phyloP scores from a whole-genome alignment of 1,140 invertebrate genomes.

The Nephila pilipes region DNA sequence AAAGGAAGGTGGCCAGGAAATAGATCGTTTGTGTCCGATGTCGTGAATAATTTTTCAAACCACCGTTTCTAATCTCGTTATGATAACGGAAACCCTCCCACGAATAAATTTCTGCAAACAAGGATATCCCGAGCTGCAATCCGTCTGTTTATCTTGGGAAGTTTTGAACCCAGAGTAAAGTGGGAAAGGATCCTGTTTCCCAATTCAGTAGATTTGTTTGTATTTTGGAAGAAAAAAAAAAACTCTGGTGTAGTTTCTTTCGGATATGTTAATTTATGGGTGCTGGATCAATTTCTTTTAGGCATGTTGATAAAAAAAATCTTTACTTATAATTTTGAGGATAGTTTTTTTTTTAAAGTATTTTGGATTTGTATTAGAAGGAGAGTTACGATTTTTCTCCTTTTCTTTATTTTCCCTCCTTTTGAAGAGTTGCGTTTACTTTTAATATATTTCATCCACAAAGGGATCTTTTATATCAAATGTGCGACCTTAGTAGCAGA shows the following conservation, averaged over 20 bases:
- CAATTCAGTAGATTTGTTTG: not conserved
- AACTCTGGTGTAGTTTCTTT: not conserved
- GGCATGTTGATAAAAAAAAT: not conserved
- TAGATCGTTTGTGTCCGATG: not conserved
- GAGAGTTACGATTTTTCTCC: too few relatives aligned
- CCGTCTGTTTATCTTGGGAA: slow-evolving; percentile 5
- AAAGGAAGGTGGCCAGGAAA: not conserved
- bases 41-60: slow-evolving; percentile 22
- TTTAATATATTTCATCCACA: too few relatives aligned
- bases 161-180: not conserved
- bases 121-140: not conserved
- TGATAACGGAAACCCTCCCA: not conserved
- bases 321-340: too few relatives aligned
- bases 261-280: not conserved
- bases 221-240: not conserved
- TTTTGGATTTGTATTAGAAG: too few relatives aligned
- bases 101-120: slow-evolving; percentile 1
- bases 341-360: too few relatives aligned
- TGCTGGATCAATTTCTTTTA: not conserved
- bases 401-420: too few relatives aligned
- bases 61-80: slow-evolving; percentile 23
- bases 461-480: too few relatives aligned
- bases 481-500: too few relatives aligned
- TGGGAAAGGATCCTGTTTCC: not conserved
- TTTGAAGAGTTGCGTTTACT: too few relatives aligned